Conservation (phyloP, 64 coral and sea anemone genomes). For the Porites lutea region DNA sequence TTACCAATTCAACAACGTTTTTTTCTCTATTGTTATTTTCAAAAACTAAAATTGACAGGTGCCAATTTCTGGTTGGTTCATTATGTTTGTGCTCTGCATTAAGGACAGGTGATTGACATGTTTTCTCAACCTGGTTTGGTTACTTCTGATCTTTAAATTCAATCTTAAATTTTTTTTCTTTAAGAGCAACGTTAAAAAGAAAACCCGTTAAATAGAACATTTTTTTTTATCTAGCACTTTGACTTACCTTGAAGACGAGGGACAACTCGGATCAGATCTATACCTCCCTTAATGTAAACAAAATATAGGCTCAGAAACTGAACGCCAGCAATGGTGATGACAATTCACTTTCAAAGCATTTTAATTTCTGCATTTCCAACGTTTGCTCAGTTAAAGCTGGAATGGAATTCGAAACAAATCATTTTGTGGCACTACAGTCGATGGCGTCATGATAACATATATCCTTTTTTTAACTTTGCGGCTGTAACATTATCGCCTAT, state of each 20-base stretch:
- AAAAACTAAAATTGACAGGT: not conserved
- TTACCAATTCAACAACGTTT: not conserved
- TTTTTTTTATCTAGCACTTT: not conserved
- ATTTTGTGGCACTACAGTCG: conserved; percentile 1
- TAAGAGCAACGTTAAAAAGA: not conserved
- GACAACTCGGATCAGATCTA: not conserved
- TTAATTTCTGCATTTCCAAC: not conserved
- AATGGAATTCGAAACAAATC: not conserved
- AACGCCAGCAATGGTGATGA: not conserved
- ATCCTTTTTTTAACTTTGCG: not conserved
- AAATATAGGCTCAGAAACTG: not conserved
- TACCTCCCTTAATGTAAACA: not conserved
- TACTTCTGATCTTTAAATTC: not conserved
- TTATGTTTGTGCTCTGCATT: not conserved
- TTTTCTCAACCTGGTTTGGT: not conserved
- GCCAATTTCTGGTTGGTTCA: not conserved
- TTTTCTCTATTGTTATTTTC: not conserved
- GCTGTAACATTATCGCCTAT: not conserved
- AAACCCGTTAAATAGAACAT: not conserved
- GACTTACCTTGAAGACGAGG: conserved; percentile 1
- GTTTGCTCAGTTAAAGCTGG: conserved; percentile 1
- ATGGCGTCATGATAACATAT: not conserved
- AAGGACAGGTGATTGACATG: not conserved
- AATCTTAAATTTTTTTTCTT: not conserved
- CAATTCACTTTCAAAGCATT: conserved; percentile 1